phyloP scores from a whole-genome alignment of 2,888 invertebrate species.

The Acholoe squamosa region DNA sequence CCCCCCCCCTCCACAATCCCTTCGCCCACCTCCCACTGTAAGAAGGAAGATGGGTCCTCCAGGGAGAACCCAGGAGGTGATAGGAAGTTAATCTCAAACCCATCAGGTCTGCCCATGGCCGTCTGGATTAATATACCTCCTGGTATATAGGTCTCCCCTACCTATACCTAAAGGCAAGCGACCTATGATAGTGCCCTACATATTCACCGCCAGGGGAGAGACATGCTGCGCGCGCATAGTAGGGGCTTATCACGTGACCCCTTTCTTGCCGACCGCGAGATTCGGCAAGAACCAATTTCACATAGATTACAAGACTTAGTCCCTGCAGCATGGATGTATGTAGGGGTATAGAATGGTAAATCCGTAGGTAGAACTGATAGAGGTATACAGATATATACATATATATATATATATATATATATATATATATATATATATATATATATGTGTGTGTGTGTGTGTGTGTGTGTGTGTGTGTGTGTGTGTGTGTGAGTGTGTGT shows the following conservation, averaged over 20 bases:
- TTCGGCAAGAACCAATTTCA: neutral
- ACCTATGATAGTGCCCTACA: neutral
- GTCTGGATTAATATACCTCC: neutral
- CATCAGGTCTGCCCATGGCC: neutral
- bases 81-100: neutral
- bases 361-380: neutral
- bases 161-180: neutral
- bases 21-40: neutral
- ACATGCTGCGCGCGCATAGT: constrained; percentile 19
- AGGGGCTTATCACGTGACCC: neutral
- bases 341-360: neutral
- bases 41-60: neutral
- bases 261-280: neutral
- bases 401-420: too few relatives aligned
- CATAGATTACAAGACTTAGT: neutral
- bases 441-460: neutral
- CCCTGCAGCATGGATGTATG: neutral
- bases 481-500: neutral
- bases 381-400: neutral
- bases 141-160: neutral
- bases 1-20: neutral
- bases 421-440: neutral
- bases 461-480: neutral
- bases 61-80: constrained; percentile 1
- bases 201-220: neutral